Conservation (phyloP, 2,888 invertebrate species). For the Ischnus inquisitorius region DNA sequence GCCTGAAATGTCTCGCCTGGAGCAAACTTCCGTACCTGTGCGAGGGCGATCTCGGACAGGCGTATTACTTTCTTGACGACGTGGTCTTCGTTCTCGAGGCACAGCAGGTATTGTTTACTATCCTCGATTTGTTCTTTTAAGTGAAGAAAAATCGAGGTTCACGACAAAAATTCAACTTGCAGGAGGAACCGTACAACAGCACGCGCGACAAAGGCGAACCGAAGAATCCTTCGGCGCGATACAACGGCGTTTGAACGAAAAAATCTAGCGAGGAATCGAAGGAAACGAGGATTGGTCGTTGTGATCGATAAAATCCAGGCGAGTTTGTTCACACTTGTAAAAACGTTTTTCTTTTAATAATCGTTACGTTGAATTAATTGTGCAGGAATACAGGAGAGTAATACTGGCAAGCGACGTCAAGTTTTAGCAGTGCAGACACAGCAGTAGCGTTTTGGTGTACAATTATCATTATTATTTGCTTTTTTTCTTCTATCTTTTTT, state of each 20-base stretch:
- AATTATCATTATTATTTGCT: slow-evolving; percentile 70
- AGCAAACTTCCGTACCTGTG: slow-evolving; percentile 97
- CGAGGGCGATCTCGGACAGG: slow-evolving; percentile 97
- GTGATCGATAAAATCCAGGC: slow-evolving; percentile 66
- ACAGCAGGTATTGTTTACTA: slow-evolving; percentile 73
- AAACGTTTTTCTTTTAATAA: slow-evolving; percentile 80
- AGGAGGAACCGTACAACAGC: slow-evolving; percentile 71
- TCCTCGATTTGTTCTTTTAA: not conserved
- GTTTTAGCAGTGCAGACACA: slow-evolving; percentile 81
- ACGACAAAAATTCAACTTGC: slow-evolving; percentile 21
- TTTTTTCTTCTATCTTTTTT: slow-evolving; percentile 17
- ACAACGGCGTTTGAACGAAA: slow-evolving; percentile 35
- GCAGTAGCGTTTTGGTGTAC: slow-evolving; percentile 80
- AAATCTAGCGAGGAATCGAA: slow-evolving; percentile 38
- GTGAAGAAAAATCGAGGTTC: not conserved
- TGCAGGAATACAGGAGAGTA: slow-evolving; percentile 83
- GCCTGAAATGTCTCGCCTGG: slow-evolving; percentile 94
- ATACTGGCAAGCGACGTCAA: slow-evolving; percentile 84
- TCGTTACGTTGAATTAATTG: slow-evolving; percentile 78
- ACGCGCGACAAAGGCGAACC: slow-evolving; percentile 27
- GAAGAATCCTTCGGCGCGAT: slow-evolving; percentile 23
- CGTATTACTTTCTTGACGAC: slow-evolving; percentile 97
- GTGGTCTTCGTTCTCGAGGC: slow-evolving; percentile 93
- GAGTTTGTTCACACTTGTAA: slow-evolving; percentile 80
- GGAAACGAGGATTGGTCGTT: slow-evolving; percentile 44